phyloP scores from a whole-genome alignment of 2,888 invertebrate species.

The Epistrophella euchroma region DNA sequence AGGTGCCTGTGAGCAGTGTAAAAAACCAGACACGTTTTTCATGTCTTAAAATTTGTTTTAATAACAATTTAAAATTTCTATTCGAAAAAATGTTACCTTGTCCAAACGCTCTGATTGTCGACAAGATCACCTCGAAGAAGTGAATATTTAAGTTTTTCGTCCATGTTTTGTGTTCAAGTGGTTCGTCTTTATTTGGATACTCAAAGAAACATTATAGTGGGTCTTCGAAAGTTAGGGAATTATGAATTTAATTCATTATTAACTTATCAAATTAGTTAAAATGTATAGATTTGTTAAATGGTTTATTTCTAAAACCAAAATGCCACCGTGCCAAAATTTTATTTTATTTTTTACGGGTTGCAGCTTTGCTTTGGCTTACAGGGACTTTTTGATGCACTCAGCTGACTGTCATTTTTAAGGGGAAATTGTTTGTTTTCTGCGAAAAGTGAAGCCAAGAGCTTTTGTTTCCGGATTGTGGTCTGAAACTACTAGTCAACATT shows the following conservation, averaged over 20 bases:
- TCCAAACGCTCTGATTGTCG: constrained; percentile 83
- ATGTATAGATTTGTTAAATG: constrained; percentile 9
- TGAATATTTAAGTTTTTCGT: constrained; percentile 83
- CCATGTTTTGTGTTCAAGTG: constrained; percentile 77
- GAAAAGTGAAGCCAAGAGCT: not conserved
- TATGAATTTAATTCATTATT: constrained; percentile 56
- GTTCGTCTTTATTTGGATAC: not conserved
- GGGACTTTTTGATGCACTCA: constrained; percentile 30
- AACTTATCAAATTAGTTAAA: constrained; percentile 7
- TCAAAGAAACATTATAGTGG: constrained; percentile 59
- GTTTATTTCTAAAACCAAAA: constrained; percentile 21
- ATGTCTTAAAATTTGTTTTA: constrained; percentile 79
- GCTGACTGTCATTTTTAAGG: constrained; percentile 57
- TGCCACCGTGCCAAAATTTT: constrained; percentile 67
- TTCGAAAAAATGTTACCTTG: constrained; percentile 78
- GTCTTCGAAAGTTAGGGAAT: constrained; percentile 10
- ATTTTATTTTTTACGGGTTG: constrained; percentile 39
- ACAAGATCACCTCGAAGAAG: constrained; percentile 83
- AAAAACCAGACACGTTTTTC: constrained; percentile 86
- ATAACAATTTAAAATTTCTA: not conserved
- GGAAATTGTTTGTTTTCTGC: not conserved
- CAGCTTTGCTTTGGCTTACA: no score
- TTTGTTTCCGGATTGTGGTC: no score
- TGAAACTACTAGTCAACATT: no score
- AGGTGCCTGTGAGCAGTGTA: constrained; percentile 87